Base-by-base conservation (phyloP, 2,113 vertebrate genomes). In the Dolichotis patagonum region DNA sequence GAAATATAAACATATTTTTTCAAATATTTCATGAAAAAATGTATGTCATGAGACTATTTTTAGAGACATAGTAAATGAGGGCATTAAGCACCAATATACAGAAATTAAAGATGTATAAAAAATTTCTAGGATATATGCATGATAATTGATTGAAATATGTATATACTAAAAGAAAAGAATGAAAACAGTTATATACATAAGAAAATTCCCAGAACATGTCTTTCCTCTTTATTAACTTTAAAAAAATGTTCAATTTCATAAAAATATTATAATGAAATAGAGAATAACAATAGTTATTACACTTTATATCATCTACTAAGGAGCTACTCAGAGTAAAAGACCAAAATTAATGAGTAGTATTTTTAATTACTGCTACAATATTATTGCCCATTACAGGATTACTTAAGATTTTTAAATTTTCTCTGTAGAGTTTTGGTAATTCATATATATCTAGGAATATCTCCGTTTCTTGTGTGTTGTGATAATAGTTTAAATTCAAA, bases 241-340 rank as follows among this genome's bases (percentile, higher is more conserved):
- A 58, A 58, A 58, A 22, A 7, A 7, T 58, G 5, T 58, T 58
- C 22, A 22, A 99, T 67, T 67, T 67, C 30, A 35, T 4, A 67
- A 67, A 69, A 69, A 69, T n/a, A 69, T 20, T n/a, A 69, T 69
- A 69, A 7, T 69, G 16, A 69, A 69, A n/a, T 69, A 69, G 16
- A 69, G 35, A 69, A 38, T 69, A 69, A 20, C 32, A n/a, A 19
- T 69, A 69, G 16, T 69, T n/a, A n/a, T 20, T 17, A n/a, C 1
- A n/a, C 16, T n/a, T n/a, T 8, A 17, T 20, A 5, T 19, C 54
- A 69, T 19, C 0, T 8, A 14, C 16, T 20, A n/a, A 69, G 67
- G 1, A 69, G 35, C 6, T n/a, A 69, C 35, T 69, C 6, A 19
- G 35, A 69, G 35, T 67, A 17, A 2, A 69, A 69, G 67, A n/a